Evolutionary conservation across 2,113 vertebrate species (phyloP).

Genomic region (Apus apus): DNA sequence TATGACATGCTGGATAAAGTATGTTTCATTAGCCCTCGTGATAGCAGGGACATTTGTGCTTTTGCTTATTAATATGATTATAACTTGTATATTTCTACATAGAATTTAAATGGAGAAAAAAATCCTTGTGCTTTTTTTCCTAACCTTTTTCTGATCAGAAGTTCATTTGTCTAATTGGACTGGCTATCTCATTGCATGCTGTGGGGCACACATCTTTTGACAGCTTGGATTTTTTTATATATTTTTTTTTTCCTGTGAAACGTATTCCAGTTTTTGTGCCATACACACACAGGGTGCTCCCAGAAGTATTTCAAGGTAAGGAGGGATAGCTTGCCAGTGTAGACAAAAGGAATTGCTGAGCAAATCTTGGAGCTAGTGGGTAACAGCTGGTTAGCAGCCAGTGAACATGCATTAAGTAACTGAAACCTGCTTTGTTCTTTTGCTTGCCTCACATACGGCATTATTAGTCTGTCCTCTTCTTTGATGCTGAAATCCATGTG

Average conservation of each 20-base stretch:
- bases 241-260: neutral
- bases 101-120: neutral
- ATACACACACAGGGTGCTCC: neutral
- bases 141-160: neutral
- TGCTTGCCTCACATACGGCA: neutral
- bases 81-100: neutral
- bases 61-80: neutral
- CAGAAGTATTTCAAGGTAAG: neutral
- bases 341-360: neutral
- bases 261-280: neutral
- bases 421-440: neutral
- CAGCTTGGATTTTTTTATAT: neutral
- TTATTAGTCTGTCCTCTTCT: neutral
- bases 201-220: neutral
- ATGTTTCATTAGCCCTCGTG: neutral
- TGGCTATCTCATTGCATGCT: neutral
- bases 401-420: neutral
- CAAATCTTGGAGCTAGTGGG: neutral
- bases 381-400: neutral
- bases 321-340: neutral
- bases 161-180: neutral
- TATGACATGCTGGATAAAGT: slow-evolving; percentile 96
- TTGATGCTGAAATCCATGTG: neutral
- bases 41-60: neutral
- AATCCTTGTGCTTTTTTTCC: neutral